Evolutionary conservation across 1,140 invertebrate genomes (phyloP).

Genomic region (Philaenus spumarius): DNA sequence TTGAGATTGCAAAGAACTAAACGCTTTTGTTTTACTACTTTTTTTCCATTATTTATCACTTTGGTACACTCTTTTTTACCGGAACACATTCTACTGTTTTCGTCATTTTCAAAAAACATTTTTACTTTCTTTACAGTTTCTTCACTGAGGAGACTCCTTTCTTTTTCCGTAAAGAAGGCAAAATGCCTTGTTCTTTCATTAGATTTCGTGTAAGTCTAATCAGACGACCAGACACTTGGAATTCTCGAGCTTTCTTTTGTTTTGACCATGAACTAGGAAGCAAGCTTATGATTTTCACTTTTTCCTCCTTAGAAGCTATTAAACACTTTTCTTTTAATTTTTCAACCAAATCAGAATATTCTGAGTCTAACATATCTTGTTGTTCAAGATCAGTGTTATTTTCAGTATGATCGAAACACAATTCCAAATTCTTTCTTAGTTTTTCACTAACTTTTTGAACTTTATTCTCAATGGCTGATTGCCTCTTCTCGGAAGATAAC

Average conservation of each 20-base stretch:
- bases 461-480: too few relatives aligned
- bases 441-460: too few relatives aligned
- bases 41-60: conserved; percentile 3
- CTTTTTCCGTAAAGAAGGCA: conserved; percentile 6
- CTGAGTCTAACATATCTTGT: background rate
- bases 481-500: too few relatives aligned
- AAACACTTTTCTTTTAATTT: background rate
- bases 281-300: conserved; percentile 7
- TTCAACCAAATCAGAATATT: background rate
- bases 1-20: conserved; percentile 12
- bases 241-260: background rate
- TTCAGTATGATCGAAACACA: too few relatives aligned
- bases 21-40: conserved; percentile 15
- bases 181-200: conserved; percentile 18
- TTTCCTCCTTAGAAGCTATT: background rate
- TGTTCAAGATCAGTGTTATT: too few relatives aligned
- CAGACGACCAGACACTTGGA: conserved; percentile 11
- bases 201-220: conserved; percentile 14
- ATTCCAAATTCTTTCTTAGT: too few relatives aligned
- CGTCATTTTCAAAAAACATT: conserved; percentile 13
- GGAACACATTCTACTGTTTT: conserved; percentile 11
- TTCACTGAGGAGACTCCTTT: conserved; percentile 3
- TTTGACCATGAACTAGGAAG: conserved; percentile 2
- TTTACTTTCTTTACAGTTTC: conserved; percentile 7
- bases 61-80: conserved; percentile 1